Percentiles rank a stretch among this genome's conserved stretches.
Conservation (phyloP, 2,888 invertebrate genomes). For the Watsonalla cultraria region DNA sequence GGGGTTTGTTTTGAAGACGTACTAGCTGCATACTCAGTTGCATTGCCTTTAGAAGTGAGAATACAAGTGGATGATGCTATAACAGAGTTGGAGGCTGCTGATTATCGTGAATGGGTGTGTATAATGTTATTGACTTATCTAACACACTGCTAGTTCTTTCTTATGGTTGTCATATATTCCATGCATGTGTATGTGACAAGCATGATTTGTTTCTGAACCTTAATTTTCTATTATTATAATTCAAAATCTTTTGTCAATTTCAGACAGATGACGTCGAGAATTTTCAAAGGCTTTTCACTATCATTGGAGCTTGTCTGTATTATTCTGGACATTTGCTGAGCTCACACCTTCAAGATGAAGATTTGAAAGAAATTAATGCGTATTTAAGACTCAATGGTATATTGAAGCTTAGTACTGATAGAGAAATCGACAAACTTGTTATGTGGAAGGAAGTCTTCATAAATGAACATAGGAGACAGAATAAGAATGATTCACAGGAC, state of each 20-base stretch:
- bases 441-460: slow-evolving; percentile 88
- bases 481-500: slow-evolving; percentile 48
- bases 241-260: slow-evolving; percentile 24
- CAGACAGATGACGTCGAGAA: slow-evolving; percentile 88
- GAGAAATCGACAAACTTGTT: slow-evolving; percentile 84
- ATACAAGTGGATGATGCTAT: slow-evolving; percentile 92
- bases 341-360: slow-evolving; percentile 86
- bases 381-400: slow-evolving; percentile 87
- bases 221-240: neutral
- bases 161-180: too few relatives aligned
- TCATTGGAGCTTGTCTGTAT: slow-evolving; percentile 82
- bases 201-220: too few relatives aligned
- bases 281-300: slow-evolving; percentile 84
- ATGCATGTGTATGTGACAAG: too few relatives aligned
- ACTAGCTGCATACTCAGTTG: slow-evolving; percentile 81
- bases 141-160: too few relatives aligned
- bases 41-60: slow-evolving; percentile 86
- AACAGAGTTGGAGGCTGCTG: slow-evolving; percentile 93
- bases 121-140: neutral
- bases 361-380: slow-evolving; percentile 86
- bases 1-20: slow-evolving; percentile 79
- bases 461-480: slow-evolving; percentile 55
- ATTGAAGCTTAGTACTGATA: slow-evolving; percentile 81
- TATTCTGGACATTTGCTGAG: slow-evolving; percentile 85
- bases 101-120: slow-evolving; percentile 91